These are phyloP conservation scores for Momotus momota DNA, from an alignment of 2,797 vertebrate genomes.

Conservation along the genomic window DNA sequence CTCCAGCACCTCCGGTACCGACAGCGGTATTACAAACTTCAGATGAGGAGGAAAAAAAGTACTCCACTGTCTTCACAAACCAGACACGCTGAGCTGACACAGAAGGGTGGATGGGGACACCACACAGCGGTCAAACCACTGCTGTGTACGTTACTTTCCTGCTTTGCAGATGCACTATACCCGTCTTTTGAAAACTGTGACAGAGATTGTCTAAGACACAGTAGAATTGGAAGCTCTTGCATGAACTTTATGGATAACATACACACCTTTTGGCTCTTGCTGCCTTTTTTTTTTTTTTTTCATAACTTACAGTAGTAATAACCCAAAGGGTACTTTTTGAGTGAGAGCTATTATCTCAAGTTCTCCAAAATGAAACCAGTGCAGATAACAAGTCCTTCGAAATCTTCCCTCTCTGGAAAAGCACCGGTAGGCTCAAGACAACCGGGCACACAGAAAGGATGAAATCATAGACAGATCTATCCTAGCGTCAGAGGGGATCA, in stretches of 20 bases:
- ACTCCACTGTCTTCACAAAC: background rate
- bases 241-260: background rate
- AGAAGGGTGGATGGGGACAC: background rate
- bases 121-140: background rate
- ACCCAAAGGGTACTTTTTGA: background rate
- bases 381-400: background rate
- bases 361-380: background rate
- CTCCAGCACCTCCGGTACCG: background rate
- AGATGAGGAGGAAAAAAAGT: background rate
- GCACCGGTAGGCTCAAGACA: background rate
- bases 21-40: background rate
- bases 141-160: background rate
- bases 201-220: background rate
- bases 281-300: background rate
- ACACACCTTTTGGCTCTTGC: background rate
- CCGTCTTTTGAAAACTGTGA: background rate
- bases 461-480: background rate
- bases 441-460: background rate
- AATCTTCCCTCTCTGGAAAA: background rate
- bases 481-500: background rate
- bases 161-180: background rate
- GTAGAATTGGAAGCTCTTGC: background rate
- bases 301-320: background rate
- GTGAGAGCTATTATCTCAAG: background rate
- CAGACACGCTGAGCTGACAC: background rate